Percentiles rank a stretch among this genome's conserved stretches.
Evolutionary conservation across 2,113 vertebrate genomes (phyloP).

Genomic region (Xenopus laevis): DNA sequence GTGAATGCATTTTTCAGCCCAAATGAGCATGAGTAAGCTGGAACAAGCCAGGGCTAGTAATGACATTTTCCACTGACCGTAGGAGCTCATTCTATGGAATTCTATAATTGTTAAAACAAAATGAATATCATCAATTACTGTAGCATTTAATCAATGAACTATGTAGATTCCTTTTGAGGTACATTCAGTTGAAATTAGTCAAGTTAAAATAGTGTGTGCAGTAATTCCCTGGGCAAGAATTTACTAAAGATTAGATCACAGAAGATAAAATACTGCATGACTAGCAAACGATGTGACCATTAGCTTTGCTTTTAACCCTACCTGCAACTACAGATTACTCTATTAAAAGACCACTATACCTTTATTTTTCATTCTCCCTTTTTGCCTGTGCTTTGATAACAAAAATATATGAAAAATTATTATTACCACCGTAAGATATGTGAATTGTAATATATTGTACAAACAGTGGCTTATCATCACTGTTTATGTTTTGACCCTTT

Average conservation of each 20-base stretch:
- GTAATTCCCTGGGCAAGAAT: conserved; percentile 27
- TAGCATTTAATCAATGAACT: conserved; percentile 27
- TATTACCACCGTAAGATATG: no score
- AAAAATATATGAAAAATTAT: no score
- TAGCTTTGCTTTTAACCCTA: background rate
- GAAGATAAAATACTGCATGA: conserved; percentile 10
- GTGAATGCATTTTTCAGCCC: background rate
- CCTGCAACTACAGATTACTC: background rate
- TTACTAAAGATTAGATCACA: conserved; percentile 18
- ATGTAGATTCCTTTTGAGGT: conserved; percentile 2
- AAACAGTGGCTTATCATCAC: no score
- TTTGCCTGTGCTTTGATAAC: no score
- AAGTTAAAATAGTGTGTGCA: background rate
- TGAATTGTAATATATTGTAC: no score
- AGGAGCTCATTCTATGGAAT: conserved; percentile 2
- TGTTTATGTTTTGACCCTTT: no score
- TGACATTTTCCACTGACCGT: background rate
- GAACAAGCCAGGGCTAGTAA: conserved; percentile 11
- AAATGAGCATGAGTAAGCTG: conserved; percentile 7
- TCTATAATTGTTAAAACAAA: conserved; percentile 40
- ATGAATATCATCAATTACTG: conserved; percentile 6
- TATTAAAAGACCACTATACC: no score
- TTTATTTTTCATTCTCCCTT: no score
- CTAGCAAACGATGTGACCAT: background rate
- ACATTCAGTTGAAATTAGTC: conserved; percentile 27